Base-by-base conservation (phyloP, 2,888 invertebrate species). In the Theodoxus fluviatilis region DNA sequence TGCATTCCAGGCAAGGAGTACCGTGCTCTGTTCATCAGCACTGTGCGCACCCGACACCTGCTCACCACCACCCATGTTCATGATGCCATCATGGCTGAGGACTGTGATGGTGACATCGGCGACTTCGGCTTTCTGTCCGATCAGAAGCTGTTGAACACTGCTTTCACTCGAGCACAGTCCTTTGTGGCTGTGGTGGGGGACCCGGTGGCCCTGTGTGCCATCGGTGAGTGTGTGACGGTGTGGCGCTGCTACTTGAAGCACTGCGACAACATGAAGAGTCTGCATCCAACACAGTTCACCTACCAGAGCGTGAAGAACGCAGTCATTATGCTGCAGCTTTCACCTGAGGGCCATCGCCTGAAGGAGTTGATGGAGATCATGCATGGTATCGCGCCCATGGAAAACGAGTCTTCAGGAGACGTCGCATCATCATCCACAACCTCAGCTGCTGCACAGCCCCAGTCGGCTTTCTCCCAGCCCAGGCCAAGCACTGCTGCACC, bases 121-220 rank as follows among this genome's bases (percentile, higher is more conserved):
- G 82, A 84, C 69, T 81, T 81, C 68, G 85, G 84, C 25, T 85
- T 86, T 73, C 76, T 85, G 43, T 81, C 83, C 3, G 83, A 86
- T 68, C 72, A 78, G 4, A 85, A 85, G 71, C 77, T 86, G 33
- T 76, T 86, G 22, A 86, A 86, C 75, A 85, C 86, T 1, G 85
- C 85, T 2, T 72, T 86, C 35, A 85, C 85, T 0, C 72, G 85
- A 43, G 83, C 86, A n/a, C 80, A 85, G 75, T 83, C 83, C 0
- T 74, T 81, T 40, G 81, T 86, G 15, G 82, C 80, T 31, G 81
- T 83, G 25, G 81, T 85, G 3, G 85, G 85, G 9, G 83, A 85
- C 70, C 83, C 84, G 4, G 79, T 83, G 4, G 83, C 82, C 22
- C 74, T 85, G 52, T 84, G 85, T 74, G 78, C 80, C 7, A 78